These are phyloP conservation scores for Bufo bufo DNA, from an alignment of 2,113 vertebrate species.

Conservation along the genomic window DNA sequence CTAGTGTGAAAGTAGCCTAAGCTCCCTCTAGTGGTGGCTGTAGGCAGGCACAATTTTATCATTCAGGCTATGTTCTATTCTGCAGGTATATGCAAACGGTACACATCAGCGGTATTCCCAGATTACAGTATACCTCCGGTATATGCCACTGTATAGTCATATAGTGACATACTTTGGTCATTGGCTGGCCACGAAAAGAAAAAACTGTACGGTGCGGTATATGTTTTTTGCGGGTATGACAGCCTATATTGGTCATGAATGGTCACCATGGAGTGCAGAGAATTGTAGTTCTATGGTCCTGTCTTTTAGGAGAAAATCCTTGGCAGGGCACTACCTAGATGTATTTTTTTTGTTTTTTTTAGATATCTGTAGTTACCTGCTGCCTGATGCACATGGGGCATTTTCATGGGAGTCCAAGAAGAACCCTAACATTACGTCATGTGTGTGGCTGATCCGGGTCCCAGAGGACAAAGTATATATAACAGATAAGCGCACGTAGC, in stretches of 20 bases:
- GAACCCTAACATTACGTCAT: constrained; percentile 18
- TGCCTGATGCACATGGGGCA: constrained; percentile 22
- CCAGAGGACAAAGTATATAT: constrained; percentile 49
- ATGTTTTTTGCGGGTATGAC: too few species aligned
- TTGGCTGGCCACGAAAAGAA: too few species aligned
- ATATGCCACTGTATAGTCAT: too few species aligned
- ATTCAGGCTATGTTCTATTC: too few species aligned
- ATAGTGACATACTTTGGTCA: too few species aligned
- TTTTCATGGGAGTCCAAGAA: constrained; percentile 33
- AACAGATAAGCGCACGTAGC: not conserved
- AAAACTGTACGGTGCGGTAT: too few species aligned
- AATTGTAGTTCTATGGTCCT: not conserved
- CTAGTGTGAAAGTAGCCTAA: too few species aligned
- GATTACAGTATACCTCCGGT: too few species aligned
- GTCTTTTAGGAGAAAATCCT: not conserved
- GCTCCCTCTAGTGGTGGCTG: too few species aligned
- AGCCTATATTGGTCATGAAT: not conserved
- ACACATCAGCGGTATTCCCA: too few species aligned
- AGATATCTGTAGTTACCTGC: constrained; percentile 38
- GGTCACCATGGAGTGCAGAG: not conserved
- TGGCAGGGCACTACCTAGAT: not conserved
- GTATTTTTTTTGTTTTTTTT: not conserved
- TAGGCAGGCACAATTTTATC: too few species aligned
- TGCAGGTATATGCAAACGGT: too few species aligned
- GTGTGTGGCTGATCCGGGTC: constrained; percentile 49